A percentile compares a stretch with the other conserved stretches of the same genome.
Evolutionary conservation across 2,113 vertebrate species (phyloP).

Genomic region (Genyomyrus donnyi): DNA sequence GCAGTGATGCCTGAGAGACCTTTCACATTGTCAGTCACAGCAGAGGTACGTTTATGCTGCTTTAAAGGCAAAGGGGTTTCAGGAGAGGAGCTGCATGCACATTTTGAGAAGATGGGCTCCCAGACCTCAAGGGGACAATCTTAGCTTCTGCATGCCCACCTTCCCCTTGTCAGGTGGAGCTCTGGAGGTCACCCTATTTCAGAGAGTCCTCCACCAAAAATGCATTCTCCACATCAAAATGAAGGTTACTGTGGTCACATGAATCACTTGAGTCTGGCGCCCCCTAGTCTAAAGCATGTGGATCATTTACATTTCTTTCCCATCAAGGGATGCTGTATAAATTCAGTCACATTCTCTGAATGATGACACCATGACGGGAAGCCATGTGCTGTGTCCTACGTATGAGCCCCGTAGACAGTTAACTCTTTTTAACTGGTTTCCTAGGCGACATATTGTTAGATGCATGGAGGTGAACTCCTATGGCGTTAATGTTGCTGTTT

Average conservation of each 20-base stretch:
- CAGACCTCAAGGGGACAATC: neutral
- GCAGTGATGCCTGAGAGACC: neutral
- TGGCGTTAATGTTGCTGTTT: neutral
- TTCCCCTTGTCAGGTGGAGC: neutral
- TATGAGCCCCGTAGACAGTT: neutral
- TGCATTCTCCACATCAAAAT: neutral
- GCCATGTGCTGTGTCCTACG: neutral
- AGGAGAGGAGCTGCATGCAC: neutral
- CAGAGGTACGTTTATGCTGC: neutral
- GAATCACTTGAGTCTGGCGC: neutral
- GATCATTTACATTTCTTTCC: neutral
- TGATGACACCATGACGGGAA: neutral
- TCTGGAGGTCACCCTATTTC: neutral
- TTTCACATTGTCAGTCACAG: neutral
- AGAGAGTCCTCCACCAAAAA: neutral
- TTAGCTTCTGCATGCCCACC: neutral
- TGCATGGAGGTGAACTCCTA: neutral
- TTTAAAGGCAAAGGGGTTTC: neutral
- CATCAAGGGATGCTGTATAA: neutral
- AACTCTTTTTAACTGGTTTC: neutral
- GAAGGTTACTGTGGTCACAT: neutral
- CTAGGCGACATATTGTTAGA: conserved; percentile 2
- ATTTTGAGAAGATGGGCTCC: neutral
- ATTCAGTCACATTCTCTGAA: neutral
- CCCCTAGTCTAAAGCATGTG: neutral